Percentiles rank a stretch among this genome's conserved stretches.
phyloP scores from a whole-genome alignment of 2,888 invertebrate species.

The Aphidius colemani region DNA sequence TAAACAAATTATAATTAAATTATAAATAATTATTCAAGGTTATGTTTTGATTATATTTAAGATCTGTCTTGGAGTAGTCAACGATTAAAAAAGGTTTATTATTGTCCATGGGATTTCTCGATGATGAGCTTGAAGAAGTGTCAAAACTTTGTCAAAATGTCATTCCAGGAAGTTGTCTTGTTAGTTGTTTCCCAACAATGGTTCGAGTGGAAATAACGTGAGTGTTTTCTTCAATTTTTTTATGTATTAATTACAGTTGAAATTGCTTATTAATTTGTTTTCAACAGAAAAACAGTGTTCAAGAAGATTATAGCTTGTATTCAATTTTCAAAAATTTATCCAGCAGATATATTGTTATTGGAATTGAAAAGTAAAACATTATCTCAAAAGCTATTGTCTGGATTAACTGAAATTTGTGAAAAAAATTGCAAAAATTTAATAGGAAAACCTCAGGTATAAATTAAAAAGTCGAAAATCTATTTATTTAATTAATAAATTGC shows the following conservation, averaged over 20 bases:
- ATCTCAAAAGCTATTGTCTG: constrained; percentile 67
- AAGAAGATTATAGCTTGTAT: constrained; percentile 70
- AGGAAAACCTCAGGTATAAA: constrained; percentile 65
- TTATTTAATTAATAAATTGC: background rate
- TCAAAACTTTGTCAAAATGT: constrained; percentile 68
- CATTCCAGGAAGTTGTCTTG: constrained; percentile 67
- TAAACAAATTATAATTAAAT: too few relatives aligned
- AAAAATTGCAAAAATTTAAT: constrained; percentile 65
- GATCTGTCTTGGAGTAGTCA: too few relatives aligned
- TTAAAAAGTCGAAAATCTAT: background rate
- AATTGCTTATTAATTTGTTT: background rate
- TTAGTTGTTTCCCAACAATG: constrained; percentile 70
- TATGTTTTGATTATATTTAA: too few relatives aligned
- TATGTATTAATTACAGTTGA: background rate
- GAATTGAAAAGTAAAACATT: constrained; percentile 75
- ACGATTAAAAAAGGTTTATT: too few relatives aligned
- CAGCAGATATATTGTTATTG: constrained; percentile 64
- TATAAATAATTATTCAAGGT: too few relatives aligned
- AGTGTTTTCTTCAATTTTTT: constrained; percentile 33
- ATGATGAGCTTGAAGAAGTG: constrained; percentile 70
- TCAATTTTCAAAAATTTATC: constrained; percentile 71
- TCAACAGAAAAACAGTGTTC: constrained; percentile 65
- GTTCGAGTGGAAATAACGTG: constrained; percentile 71
- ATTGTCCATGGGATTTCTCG: constrained; percentile 66
- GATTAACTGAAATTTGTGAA: constrained; percentile 68